Percentiles rank a stretch among this genome's conserved stretches.
Evolutionary conservation across 2,797 vertebrate species (phyloP).

Genomic region (Syngnathus rostellatus): DNA sequence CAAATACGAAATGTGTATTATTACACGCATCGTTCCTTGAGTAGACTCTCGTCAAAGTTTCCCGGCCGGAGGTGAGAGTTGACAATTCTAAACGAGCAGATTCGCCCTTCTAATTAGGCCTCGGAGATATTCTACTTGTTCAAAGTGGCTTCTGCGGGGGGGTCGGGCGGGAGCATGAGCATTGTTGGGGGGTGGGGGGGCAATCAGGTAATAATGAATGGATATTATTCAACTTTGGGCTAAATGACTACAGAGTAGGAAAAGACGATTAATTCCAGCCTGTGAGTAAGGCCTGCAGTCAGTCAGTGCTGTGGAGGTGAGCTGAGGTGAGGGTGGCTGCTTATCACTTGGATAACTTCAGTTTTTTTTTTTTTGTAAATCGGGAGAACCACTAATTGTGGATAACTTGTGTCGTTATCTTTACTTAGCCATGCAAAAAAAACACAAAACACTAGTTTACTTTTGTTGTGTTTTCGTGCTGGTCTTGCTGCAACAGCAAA

Average conservation of each 20-base stretch:
- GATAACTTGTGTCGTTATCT: background rate
- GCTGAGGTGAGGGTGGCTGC: slow-evolving; percentile 38
- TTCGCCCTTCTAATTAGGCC: slow-evolving; percentile 70
- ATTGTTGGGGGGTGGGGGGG: slow-evolving; percentile 4
- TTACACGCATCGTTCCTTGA: slow-evolving; percentile 58
- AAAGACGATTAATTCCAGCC: slow-evolving; percentile 27
- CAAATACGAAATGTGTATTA: too few species aligned
- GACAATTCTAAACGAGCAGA: slow-evolving; percentile 80
- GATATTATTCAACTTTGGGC: slow-evolving; percentile 49
- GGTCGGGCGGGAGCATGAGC: slow-evolving; percentile 7
- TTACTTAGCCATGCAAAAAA: too few species aligned
- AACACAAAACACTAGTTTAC: too few species aligned
- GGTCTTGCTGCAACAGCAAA: too few species aligned
- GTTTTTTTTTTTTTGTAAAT: background rate
- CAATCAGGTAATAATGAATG: slow-evolving; percentile 67
- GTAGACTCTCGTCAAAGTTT: slow-evolving; percentile 70
- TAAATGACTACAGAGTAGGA: slow-evolving; percentile 1
- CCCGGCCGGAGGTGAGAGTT: slow-evolving; percentile 89
- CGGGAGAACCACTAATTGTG: background rate
- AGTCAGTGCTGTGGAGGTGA: slow-evolving; percentile 28
- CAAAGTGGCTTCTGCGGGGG: slow-evolving; percentile 57
- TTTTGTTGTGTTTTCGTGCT: too few species aligned
- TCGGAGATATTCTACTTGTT: slow-evolving; percentile 61
- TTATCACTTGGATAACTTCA: slow-evolving; percentile 26
- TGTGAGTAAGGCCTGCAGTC: slow-evolving; percentile 29